Evolutionary conservation across 2,113 vertebrate genomes (phyloP), one percentile per base, ranked within the genome.

Genomic region (Mustela nigripes): DNA sequence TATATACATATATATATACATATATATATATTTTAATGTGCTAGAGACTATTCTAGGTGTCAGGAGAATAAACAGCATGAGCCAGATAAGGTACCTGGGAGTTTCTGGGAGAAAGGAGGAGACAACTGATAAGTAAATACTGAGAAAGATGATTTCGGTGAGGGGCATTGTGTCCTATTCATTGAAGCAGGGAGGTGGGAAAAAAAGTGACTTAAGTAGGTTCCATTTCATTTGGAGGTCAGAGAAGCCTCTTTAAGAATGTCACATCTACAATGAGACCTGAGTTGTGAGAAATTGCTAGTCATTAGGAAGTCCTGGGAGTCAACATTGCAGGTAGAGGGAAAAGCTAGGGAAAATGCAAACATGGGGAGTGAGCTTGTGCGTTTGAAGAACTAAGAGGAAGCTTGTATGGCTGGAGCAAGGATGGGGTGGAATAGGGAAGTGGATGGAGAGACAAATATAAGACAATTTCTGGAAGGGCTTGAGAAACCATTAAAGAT

Each of bases 301-400:
- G 0, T 24, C 60, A 15, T 26, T 39, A 53, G 53, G 8, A 42
- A 31, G 7, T 95, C 42, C 69, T 74, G 78, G 24, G 16, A 78
- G 12, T 24, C 5, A 87, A 11, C 1, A 28, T 39, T 86, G 7
- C 14, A 63, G 12, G 14, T 26, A 36, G 53, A 39, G 14, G 48
- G 19, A 9, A 60, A 74, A 76, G 31, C 31, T 62, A 33, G 53
- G 11, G 65, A 62, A 83, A 33, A 67, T 39, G 22, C 11, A 36
- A 58, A 33, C 7, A 0, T 14, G 0, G 7, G 11, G 21, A 74
- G 6, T 22, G 28, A 78, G 5, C 11, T 36, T 36, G 1, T 7
- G 0, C 42, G 53, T 65, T 36, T 65, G 62, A 53, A 60, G 45
- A 39, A 48, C 1, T 11, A 0, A 24, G 89, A 89, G 48, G 36